Evolutionary conservation across 1,140 invertebrate species (phyloP).

Genomic region (Acromyrmex echinatior): DNA sequence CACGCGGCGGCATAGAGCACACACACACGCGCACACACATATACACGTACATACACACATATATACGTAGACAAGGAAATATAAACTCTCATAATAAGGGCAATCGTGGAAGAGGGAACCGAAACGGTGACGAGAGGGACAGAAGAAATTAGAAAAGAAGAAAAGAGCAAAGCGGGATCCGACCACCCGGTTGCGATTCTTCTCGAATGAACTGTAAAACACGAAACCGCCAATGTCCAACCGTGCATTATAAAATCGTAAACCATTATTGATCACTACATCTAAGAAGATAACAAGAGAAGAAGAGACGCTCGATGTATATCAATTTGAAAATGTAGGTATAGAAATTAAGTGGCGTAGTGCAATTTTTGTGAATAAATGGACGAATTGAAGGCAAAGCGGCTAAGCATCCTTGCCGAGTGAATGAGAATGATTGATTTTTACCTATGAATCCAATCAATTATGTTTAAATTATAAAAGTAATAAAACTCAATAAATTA

Average conservation of each 20-base stretch:
- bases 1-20: conserved; percentile 27
- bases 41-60: no score
- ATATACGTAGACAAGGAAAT: background rate
- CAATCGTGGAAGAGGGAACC: conserved; percentile 10
- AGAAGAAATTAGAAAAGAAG: conserved; percentile 45
- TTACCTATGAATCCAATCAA: no score
- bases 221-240: conserved; percentile 61
- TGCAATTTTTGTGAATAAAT: background rate
- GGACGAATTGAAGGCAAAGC: no score
- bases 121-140: conserved; percentile 9
- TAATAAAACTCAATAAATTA: no score
- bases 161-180: conserved; percentile 30
- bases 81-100: conserved; percentile 66
- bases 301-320: background rate
- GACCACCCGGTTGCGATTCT: conserved; percentile 71
- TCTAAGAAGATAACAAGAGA: background rate
- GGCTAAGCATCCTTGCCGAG: no score
- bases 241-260: conserved; percentile 74
- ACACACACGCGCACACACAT: background rate
- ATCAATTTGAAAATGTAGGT: conserved; percentile 14
- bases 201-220: conserved; percentile 63
- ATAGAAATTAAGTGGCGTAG: background rate
- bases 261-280: conserved; percentile 70
- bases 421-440: no score
- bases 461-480: no score